Percentiles rank a stretch among this genome's conserved stretches.
Evolutionary conservation across 2,113 vertebrate species (phyloP).

Genomic region (Desmodus rotundus): DNA sequence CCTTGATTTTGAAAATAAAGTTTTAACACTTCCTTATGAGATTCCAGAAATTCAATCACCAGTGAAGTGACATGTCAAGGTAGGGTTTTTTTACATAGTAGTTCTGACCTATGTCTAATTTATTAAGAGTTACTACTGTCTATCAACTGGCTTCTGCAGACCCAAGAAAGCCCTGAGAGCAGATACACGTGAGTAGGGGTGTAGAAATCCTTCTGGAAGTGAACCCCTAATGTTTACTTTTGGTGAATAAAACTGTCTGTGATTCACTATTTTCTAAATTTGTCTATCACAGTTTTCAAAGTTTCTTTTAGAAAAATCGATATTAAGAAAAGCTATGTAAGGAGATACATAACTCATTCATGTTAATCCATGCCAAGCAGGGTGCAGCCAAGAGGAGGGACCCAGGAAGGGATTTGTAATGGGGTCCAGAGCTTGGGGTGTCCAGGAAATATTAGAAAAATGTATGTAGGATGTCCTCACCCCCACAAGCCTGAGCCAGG

Average conservation of each 20-base stretch:
- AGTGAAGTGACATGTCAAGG: background rate
- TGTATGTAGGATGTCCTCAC: no score
- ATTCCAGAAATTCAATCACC: background rate
- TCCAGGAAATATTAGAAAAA: no score
- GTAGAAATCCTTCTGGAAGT: background rate
- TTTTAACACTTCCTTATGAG: background rate
- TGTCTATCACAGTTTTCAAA: background rate
- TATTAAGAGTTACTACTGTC: background rate
- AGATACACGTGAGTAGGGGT: rapidly evolving
- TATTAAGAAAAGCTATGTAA: background rate
- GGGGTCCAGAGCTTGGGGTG: no score
- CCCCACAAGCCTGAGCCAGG: no score
- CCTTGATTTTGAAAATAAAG: background rate
- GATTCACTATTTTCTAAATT: background rate
- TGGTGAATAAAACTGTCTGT: background rate
- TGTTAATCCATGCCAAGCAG: no score
- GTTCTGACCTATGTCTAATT: background rate
- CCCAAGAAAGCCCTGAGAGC: background rate
- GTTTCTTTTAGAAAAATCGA: background rate
- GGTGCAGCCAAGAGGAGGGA: no score
- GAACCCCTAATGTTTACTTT: background rate
- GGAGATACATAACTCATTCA: background rate
- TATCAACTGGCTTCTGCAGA: background rate
- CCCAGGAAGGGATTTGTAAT: no score
- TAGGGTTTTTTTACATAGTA: background rate